Conservation (phyloP, 2,797 vertebrate species). For the Simalia tracyae region DNA sequence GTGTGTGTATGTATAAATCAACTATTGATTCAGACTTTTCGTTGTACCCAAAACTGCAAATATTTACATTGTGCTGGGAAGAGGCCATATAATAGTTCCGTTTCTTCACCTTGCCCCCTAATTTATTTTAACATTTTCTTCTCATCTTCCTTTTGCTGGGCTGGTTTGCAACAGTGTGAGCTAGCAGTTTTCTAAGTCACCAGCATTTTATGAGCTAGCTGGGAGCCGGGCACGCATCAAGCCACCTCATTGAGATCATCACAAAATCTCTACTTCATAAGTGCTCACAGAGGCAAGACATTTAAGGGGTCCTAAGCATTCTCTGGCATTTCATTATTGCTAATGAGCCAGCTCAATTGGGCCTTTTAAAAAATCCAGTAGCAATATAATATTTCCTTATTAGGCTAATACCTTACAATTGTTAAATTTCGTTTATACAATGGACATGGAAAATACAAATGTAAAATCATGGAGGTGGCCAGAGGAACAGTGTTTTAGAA, state of each 20-base stretch:
- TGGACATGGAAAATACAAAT: neutral
- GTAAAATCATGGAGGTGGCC: conserved; percentile 17
- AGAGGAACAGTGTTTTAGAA: conserved; percentile 5
- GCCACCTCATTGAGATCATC: conserved; percentile 1
- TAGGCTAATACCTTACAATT: conserved; percentile 46
- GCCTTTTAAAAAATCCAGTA: conserved; percentile 31
- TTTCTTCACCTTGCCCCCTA: neutral
- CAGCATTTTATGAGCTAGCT: neutral
- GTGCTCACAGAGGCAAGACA: neutral
- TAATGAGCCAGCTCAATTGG: conserved; percentile 59
- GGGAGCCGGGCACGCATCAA: rapidly evolving
- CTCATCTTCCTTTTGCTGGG: neutral
- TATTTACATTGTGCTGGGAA: neutral
- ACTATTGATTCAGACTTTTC: neutral
- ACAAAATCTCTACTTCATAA: neutral
- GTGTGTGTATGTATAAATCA: neutral
- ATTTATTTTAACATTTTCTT: neutral
- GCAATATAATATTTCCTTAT: conserved; percentile 38
- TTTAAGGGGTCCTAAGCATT: neutral
- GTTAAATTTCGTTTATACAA: conserved; percentile 7
- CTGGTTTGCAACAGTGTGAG: neutral
- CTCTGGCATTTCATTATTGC: conserved; percentile 37
- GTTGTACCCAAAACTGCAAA: neutral
- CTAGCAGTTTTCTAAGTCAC: neutral
- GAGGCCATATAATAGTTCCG: neutral